Evolutionary conservation across 2,888 invertebrate species (phyloP).

Genomic region (Idaea biselata): DNA sequence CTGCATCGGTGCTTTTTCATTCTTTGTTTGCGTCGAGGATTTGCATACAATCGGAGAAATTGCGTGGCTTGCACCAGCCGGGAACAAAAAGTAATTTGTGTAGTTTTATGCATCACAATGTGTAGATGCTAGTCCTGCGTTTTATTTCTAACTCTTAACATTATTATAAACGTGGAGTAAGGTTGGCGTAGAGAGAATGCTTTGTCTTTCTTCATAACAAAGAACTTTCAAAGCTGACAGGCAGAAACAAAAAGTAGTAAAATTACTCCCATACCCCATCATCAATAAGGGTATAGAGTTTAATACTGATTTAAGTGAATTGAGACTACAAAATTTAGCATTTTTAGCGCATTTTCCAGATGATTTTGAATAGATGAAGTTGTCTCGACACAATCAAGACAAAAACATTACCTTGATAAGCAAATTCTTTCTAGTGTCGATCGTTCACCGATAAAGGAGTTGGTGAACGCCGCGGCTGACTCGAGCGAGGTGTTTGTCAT

Average conservation of each 20-base stretch:
- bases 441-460: conserved; percentile 50
- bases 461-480: conserved; percentile 46
- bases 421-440: conserved; percentile 31
- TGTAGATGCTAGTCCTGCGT: conserved; percentile 34
- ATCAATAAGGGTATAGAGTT: too few species aligned
- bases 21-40: conserved; percentile 74
- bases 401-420: conserved; percentile 18
- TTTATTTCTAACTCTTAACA: conserved; percentile 36
- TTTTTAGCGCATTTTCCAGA: background rate
- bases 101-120: conserved; percentile 59
- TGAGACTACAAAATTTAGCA: background rate
- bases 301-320: background rate
- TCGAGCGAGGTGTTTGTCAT: conserved; percentile 67
- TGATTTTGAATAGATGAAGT: background rate
- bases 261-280: too few species aligned
- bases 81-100: conserved; percentile 60
- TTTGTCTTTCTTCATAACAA: too few species aligned
- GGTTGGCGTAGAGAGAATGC: too few species aligned
- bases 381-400: background rate
- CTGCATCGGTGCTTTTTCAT: conserved; percentile 71
- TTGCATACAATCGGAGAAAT: conserved; percentile 79
- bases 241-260: too few species aligned
- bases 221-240: too few species aligned
- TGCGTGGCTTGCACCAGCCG: conserved; percentile 62
- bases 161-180: too few species aligned